Evolutionary conservation across 1,140 invertebrate genomes (phyloP).

Genomic region (Arctopsyche grandis): DNA sequence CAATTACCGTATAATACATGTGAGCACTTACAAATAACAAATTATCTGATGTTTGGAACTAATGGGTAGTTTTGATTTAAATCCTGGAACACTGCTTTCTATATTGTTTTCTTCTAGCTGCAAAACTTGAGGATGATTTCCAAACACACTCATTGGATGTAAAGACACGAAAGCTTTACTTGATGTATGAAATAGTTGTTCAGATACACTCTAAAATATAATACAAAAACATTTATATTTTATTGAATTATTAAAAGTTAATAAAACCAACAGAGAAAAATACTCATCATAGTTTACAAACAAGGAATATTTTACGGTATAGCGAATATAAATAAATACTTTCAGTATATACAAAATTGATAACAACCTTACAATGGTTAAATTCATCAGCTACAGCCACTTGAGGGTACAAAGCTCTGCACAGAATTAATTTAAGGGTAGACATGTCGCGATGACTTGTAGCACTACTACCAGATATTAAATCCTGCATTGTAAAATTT

Average conservation of each 20-base stretch:
- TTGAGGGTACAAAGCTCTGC: constrained; percentile 93
- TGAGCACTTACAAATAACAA: constrained; percentile 78
- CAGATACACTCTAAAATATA: constrained; percentile 73
- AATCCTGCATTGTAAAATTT: constrained; percentile 60
- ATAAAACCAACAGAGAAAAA: no score
- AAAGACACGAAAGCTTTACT: constrained; percentile 90
- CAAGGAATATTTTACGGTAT: no score
- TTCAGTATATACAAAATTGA: background rate
- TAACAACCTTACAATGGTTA: constrained; percentile 87
- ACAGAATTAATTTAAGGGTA: constrained; percentile 89
- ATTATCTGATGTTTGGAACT: constrained; percentile 90
- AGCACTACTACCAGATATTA: constrained; percentile 76
- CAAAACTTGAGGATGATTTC: constrained; percentile 82
- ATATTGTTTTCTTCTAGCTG: constrained; percentile 83
- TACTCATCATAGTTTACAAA: no score
- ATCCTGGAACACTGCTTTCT: constrained; percentile 68
- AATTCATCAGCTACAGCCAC: constrained; percentile 91
- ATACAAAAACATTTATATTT: background rate
- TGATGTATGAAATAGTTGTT: constrained; percentile 93
- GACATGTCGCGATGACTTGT: constrained; percentile 85
- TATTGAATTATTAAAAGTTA: constrained; percentile 37
- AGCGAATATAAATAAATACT: background rate
- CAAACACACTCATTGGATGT: constrained; percentile 91
- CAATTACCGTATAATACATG: background rate
- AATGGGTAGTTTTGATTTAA: constrained; percentile 76